phyloP scores from a whole-genome alignment of 1,140 invertebrate species.

The Aphaenogaster rudis region DNA sequence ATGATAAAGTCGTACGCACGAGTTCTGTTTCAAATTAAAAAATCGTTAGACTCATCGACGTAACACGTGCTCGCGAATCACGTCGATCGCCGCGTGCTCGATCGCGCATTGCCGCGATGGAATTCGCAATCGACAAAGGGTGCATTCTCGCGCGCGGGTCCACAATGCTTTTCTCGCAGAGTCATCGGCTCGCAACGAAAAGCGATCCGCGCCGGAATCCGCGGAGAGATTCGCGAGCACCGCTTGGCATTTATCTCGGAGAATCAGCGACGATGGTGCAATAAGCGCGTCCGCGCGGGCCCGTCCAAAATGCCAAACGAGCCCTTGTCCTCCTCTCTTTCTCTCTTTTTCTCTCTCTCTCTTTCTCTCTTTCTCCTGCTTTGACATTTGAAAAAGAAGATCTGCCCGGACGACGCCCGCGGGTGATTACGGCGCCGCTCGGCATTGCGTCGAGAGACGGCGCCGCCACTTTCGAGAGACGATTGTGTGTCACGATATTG shows the following conservation, averaged over 20 bases:
- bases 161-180: slow-evolving; percentile 42
- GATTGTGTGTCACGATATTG: slow-evolving; percentile 54
- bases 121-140: slow-evolving; percentile 57
- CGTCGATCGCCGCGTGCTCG: not conserved
- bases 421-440: not conserved
- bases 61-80: slow-evolving; percentile 8
- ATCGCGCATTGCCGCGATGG: not conserved
- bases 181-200: slow-evolving; percentile 37
- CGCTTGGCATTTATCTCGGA: slow-evolving; percentile 71
- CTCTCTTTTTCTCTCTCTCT: not conserved
- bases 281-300: slow-evolving; percentile 34
- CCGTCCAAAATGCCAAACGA: slow-evolving; percentile 73
- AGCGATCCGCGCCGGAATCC: slow-evolving; percentile 2
- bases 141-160: slow-evolving; percentile 40
- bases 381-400: slow-evolving; percentile 72
- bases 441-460: slow-evolving; percentile 44
- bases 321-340: slow-evolving; percentile 50
- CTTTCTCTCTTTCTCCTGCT: not conserved
- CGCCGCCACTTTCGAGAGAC: slow-evolving; percentile 37
- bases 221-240: slow-evolving; percentile 58
- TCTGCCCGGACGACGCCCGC: slow-evolving; percentile 18
- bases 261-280: slow-evolving; percentile 60
- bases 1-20: not conserved
- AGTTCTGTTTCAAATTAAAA: not conserved
- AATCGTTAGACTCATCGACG: not conserved